phyloP scores from a whole-genome alignment of 2,888 invertebrate species.

The Oscheius onirici region DNA sequence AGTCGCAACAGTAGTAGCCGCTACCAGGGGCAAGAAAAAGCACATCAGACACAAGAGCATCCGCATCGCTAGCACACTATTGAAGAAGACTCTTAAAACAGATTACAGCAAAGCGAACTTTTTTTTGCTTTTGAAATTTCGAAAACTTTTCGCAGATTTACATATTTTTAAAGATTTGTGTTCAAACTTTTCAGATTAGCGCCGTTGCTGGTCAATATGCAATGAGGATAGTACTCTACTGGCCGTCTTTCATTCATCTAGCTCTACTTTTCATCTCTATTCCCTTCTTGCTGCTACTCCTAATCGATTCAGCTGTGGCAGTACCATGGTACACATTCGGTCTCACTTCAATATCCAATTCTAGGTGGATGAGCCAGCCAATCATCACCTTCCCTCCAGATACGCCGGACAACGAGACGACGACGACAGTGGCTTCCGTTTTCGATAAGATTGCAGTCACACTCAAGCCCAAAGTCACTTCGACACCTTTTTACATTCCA shows the following conservation, averaged over 20 bases:
- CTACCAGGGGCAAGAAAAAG: no score
- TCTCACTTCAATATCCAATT: background rate
- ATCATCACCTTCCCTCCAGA: slow-evolving; percentile 21
- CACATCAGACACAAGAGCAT: no score
- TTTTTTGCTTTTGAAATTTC: no score
- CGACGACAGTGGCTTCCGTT: background rate
- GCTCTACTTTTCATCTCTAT: slow-evolving; percentile 3
- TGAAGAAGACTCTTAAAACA: no score
- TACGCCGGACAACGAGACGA: background rate
- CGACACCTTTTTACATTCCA: background rate
- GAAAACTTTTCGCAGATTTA: no score
- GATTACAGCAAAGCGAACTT: no score
- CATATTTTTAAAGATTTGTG: no score
- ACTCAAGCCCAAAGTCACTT: background rate
- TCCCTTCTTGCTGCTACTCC: slow-evolving; percentile 8
- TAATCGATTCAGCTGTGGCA: slow-evolving; percentile 26
- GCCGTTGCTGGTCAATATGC: slow-evolving; percentile 30
- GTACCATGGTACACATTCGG: slow-evolving; percentile 2
- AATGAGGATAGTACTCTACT: slow-evolving; percentile 17
- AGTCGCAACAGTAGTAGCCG: no score
- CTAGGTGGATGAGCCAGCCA: slow-evolving; percentile 29
- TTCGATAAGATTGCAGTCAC: background rate
- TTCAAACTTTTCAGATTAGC: background rate
- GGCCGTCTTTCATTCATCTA: slow-evolving; percentile 29
- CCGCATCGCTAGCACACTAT: no score